Conservation (phyloP, 1,140 invertebrate species). For the Argopecten irradians region DNA sequence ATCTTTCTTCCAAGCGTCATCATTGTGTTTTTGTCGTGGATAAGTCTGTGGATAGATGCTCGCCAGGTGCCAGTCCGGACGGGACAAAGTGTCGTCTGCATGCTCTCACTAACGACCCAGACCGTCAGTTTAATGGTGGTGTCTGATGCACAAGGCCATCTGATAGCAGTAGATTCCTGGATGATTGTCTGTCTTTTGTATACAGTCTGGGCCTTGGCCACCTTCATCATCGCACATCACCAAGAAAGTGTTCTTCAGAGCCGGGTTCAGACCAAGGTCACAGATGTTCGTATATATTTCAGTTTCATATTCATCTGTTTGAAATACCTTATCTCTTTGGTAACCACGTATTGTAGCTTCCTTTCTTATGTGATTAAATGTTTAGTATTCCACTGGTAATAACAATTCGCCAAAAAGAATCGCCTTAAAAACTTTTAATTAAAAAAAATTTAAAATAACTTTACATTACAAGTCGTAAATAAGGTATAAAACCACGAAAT, state of each 20-base stretch:
- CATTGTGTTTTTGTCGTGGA: constrained; percentile 30
- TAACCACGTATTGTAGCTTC: no score
- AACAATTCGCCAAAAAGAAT: no score
- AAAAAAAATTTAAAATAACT: no score
- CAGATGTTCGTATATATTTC: no score
- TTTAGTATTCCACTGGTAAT: no score
- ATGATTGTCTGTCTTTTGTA: constrained; percentile 31
- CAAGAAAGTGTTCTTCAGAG: background rate
- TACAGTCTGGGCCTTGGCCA: constrained; percentile 24
- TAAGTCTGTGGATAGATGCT: constrained; percentile 44
- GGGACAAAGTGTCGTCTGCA: constrained; percentile 38
- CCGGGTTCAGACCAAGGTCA: background rate
- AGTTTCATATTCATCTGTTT: background rate
- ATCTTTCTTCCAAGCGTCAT: constrained; percentile 39
- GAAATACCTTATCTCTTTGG: no score
- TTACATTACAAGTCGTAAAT: no score
- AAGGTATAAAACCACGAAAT: no score
- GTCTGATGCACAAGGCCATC: background rate
- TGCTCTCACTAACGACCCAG: constrained; percentile 39
- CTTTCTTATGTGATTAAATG: no score
- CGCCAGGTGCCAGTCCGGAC: constrained; percentile 39
- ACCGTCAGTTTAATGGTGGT: constrained; percentile 30
- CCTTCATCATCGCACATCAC: constrained; percentile 34
- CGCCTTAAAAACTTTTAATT: no score
- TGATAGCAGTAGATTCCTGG: constrained; percentile 42